Evolutionary conservation across 1,140 invertebrate species (phyloP).

Genomic region (Trachelipus rathkii): DNA sequence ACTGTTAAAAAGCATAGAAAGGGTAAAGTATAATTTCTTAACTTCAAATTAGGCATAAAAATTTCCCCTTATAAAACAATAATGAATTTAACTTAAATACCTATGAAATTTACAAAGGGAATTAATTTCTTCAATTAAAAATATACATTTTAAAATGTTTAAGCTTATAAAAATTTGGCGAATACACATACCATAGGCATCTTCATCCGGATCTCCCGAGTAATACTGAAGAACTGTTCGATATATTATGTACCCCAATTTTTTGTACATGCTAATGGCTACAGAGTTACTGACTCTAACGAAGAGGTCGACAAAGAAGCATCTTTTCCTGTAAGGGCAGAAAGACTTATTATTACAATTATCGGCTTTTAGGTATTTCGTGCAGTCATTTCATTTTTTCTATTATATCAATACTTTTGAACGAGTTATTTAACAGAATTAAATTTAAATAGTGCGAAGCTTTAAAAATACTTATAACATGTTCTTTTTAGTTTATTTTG

Average conservation of each 20-base stretch:
- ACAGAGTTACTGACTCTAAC: conserved; percentile 95
- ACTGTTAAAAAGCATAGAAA: not conserved
- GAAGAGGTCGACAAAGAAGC: conserved; percentile 98
- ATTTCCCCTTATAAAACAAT: not conserved
- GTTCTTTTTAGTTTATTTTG: no score
- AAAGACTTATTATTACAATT: no score
- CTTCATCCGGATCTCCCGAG: conserved; percentile 93
- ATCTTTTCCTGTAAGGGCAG: conserved; percentile 70
- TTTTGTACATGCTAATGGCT: conserved; percentile 96
- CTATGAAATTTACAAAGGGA: not conserved
- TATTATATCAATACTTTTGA: no score
- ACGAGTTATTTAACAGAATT: no score
- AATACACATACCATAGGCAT: conserved; percentile 82
- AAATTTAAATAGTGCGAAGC: no score
- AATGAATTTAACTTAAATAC: not conserved
- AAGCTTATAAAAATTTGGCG: conserved; percentile 21
- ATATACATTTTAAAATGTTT: no score
- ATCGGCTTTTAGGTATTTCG: no score
- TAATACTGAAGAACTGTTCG: conserved; percentile 95
- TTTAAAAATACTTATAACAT: no score
- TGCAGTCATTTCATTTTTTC: no score
- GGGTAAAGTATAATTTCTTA: not conserved
- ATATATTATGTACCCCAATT: conserved; percentile 95
- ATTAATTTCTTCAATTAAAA: conserved; percentile 1
- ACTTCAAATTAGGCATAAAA: not conserved